Percentiles rank a stretch among this genome's conserved stretches.
These are phyloP conservation scores for Cochlearius cochlearius DNA, from an alignment of 2,113 vertebrate genomes.

Conservation along the genomic window DNA sequence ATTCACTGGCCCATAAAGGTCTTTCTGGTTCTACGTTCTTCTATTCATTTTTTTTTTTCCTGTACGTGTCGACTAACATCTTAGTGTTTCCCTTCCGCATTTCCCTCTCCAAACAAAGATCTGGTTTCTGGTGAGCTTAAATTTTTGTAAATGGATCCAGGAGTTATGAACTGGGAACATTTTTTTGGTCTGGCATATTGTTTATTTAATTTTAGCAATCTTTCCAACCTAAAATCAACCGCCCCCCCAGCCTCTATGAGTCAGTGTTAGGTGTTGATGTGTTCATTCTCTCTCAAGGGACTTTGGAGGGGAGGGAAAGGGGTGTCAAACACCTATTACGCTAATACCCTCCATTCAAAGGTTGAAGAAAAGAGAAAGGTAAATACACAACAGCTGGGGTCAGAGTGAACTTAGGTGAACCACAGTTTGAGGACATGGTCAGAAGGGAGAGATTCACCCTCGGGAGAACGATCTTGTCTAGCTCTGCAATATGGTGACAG, in stretches of 20 bases:
- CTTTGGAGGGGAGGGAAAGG: not conserved
- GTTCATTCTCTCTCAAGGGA: not conserved
- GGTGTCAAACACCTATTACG: not conserved
- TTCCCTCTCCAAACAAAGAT: constrained; percentile 16
- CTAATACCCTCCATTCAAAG: not conserved
- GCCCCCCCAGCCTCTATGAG: not conserved
- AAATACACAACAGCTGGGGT: not conserved
- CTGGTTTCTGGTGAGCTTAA: constrained; percentile 7
- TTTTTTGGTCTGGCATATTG: not conserved
- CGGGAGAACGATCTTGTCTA: not conserved
- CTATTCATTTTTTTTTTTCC: not conserved
- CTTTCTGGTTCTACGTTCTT: not conserved
- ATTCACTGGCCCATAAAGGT: not conserved
- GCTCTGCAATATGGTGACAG: not conserved
- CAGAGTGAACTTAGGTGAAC: not conserved
- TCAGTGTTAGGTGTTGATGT: not conserved
- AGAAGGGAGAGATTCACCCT: not conserved
- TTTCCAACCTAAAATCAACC: not conserved
- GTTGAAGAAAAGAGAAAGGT: not conserved
- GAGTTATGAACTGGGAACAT: not conserved
- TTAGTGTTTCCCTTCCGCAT: not conserved
- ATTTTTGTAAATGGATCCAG: not conserved
- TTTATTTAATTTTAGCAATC: not conserved
- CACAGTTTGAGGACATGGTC: accelerated
- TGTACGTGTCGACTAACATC: not conserved